Conservation (phyloP, 2,113 vertebrate species). For the Ptyas mucosa region DNA sequence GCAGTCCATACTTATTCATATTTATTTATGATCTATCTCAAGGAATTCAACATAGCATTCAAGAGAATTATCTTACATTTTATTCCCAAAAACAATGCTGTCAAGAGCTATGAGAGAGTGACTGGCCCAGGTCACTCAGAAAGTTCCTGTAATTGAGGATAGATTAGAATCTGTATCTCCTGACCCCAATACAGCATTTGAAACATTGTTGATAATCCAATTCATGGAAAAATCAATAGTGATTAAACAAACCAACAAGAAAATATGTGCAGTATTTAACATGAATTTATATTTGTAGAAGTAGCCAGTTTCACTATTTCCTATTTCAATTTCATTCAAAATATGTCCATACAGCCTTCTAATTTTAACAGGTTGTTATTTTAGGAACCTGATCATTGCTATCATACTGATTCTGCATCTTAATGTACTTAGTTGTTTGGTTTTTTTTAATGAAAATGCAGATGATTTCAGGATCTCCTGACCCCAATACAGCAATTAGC, state of each 20-base stretch:
- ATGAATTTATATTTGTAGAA: slow-evolving; percentile 1
- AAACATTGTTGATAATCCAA: background rate
- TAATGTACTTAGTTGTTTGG: background rate
- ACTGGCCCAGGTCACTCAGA: background rate
- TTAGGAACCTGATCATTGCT: background rate
- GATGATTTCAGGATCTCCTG: background rate
- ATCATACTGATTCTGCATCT: slow-evolving; percentile 25
- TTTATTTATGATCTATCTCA: background rate
- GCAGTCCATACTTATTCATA: background rate
- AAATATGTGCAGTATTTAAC: background rate
- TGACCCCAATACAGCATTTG: background rate
- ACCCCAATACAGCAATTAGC: background rate
- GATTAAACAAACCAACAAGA: too few species aligned
- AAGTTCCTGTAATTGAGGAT: background rate
- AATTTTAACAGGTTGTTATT: background rate
- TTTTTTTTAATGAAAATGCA: slow-evolving; percentile 30
- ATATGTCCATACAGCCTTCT: background rate
- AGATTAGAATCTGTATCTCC: background rate
- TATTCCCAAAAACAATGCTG: background rate
- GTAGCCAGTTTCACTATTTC: slow-evolving; percentile 11
- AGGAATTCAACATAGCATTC: background rate
- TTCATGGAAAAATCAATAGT: too few species aligned
- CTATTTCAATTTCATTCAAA: background rate
- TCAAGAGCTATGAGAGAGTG: background rate
- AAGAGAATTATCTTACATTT: background rate